Base-by-base conservation (phyloP, 1,140 invertebrate species). In the Coptotermes formosanus region DNA sequence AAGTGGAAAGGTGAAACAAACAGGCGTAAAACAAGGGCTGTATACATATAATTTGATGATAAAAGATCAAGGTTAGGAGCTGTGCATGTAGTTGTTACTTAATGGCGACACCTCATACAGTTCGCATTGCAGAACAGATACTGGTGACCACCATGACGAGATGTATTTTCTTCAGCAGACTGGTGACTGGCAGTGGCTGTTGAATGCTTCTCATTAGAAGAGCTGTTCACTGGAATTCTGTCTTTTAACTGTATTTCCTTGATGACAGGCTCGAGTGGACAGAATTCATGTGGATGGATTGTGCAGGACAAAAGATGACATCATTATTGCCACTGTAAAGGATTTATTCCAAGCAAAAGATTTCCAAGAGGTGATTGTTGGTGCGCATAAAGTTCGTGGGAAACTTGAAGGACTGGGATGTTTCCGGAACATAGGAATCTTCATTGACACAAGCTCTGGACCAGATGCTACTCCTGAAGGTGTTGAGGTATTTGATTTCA, bases 391-490 rank as follows among this genome's bases (percentile, higher is more conserved):
- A 90, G 95, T 96, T 1, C 93, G 94, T 84, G 91, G 92, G 23
- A 94, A 94, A 87, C 91, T 98, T 81, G 94, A 97, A 88, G 92
- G 93, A 44, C 92, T 98, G 83, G 96, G 96, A 45, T 96, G 97
- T 89, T 98, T 98, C 90, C 94, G 94, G 88, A 95, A 94, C 88
- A 94, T 98, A 86, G 93, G 93, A 23, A 94, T 98, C 52, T 93
- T 93, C 87, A 96, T 98, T 87, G 97, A 98, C 90, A 96, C 96
- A n/a, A 96, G 95, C 88, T 93, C 93, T 89, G 95, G 95, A 32
- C 92, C 93, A 16, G 93, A 93, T 87, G 92, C 95, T 21, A 93
- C 94, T 38, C 93, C 94, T 30, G 94, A 97, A 90, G 96, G 96
- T 55, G 94, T 97, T 87, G 96, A 98, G 92, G 95, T 95, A 89